Base-by-base conservation (phyloP, 2,797 vertebrate species). In the Sebastes minor region DNA sequence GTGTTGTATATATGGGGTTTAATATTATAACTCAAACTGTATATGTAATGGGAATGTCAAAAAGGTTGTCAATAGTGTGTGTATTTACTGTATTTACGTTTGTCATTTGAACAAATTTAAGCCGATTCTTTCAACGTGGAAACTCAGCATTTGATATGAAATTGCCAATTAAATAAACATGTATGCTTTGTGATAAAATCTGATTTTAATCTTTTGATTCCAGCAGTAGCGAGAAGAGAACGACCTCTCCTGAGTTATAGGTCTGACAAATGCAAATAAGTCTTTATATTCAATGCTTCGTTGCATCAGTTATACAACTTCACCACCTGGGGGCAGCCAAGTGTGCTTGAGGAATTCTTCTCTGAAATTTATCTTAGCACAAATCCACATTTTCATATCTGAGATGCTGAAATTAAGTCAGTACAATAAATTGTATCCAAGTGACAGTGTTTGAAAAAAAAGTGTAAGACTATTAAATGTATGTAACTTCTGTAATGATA, bases 101-200 rank as follows among this genome's bases (percentile, higher is more conserved):
- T 67, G 23, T 66, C 22, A 28, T 71, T 69, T 70, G 8, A 8
- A 57, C 13, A 62, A 25, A 78, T 74, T n/a, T 42, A 23, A 42
- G 56, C 53, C 3, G 22, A 9, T 81, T 71, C 5, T 77, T 81
- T 80, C 52, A 56, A 81, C 28, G 46, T 75, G 65, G 23, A 81
- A 74, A 69, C 61, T 80, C n/a, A 23, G 52, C 55, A 27, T 91
- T 90, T 93, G 33, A 81, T 76, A 78, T 85, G 25, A 81, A 87
- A 78, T 83, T 90, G 69, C 70, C 16, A 78, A 38, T 76, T 86
- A 74, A 94, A 89, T 92, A 94, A 91, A 92, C 79, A 90, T 71
- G 52, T 83, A 83, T 87, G 60, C 84, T 90, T 94, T 91, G 73
- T 92, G 56, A 83, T 87, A 79, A 66, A 70, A 35, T 66, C 2